Percentiles rank a stretch among this genome's conserved stretches.
These are phyloP conservation scores for Drosophila pseudoananassae DNA, from an alignment of 1,140 invertebrate species.

Conservation along the genomic window DNA sequence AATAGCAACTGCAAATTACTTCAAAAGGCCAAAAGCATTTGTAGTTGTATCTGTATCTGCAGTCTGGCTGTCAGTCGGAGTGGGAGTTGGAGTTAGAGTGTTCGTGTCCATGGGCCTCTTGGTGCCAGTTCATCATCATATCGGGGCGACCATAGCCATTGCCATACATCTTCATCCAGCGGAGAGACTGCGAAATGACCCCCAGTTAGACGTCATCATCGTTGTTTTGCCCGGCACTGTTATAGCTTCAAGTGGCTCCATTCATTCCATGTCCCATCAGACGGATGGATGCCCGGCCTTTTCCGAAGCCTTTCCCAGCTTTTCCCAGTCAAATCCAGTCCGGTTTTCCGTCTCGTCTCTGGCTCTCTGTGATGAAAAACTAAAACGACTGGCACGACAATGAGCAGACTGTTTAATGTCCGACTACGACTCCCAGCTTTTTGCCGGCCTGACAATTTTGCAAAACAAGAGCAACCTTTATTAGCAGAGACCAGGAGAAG, in stretches of 20 bases:
- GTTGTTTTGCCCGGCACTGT: constrained; percentile 54
- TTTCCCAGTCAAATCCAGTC: constrained; percentile 32
- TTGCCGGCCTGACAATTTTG: constrained; percentile 45
- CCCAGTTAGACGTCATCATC: constrained; percentile 51
- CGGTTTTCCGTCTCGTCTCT: constrained; percentile 1
- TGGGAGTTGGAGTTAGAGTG: constrained; percentile 13
- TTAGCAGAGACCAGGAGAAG: constrained; percentile 51
- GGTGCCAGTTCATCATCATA: constrained; percentile 65
- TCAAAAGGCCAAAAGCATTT: constrained; percentile 73
- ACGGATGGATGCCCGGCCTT: background rate
- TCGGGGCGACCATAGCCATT: constrained; percentile 34
- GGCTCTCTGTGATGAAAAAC: constrained; percentile 57
- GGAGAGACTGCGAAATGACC: constrained; percentile 63
- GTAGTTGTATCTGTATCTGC: constrained; percentile 26
- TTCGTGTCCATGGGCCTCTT: constrained; percentile 15
- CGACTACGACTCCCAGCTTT: constrained; percentile 22
- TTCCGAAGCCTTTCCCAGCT: constrained; percentile 1
- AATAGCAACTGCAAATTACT: constrained; percentile 80
- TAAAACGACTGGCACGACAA: constrained; percentile 74
- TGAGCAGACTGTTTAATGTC: constrained; percentile 78
- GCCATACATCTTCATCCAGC: constrained; percentile 67
- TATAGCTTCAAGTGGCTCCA: constrained; percentile 74
- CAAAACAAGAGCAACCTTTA: constrained; percentile 76
- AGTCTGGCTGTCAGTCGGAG: constrained; percentile 6
- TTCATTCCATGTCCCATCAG: constrained; percentile 44